Percentiles rank a stretch among this genome's conserved stretches.
phyloP scores from a whole-genome alignment of 23 tunicate genomes.

The Ciona savignyi region DNA sequence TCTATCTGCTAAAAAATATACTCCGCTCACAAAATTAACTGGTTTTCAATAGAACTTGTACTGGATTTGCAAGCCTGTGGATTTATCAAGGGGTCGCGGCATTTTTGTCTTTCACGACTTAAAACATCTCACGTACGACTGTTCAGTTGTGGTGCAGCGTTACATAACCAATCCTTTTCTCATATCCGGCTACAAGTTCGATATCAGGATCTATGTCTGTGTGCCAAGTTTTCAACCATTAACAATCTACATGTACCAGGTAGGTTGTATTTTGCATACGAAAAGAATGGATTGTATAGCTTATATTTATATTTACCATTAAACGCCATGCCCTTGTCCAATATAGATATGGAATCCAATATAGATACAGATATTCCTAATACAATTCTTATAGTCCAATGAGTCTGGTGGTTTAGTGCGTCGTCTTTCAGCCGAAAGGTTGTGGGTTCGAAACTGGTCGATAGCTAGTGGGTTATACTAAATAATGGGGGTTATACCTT shows the following conservation, averaged over 20 bases:
- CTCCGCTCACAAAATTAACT: no score
- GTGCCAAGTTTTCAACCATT: conserved; percentile 87
- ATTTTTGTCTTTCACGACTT: conserved; percentile 81
- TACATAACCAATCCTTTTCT: conserved; percentile 71
- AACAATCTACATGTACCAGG: conserved; percentile 85
- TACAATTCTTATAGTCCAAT: not conserved
- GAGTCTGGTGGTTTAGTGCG: not conserved
- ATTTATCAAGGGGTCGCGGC: conserved; percentile 81
- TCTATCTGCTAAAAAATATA: no score
- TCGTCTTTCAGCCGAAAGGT: no score
- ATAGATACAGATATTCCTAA: not conserved
- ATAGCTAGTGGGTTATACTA: no score
- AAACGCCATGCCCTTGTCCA: no score
- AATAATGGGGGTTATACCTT: no score
- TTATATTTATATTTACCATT: no score
- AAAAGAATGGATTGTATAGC: no score
- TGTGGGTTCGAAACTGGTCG: no score
- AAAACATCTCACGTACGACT: conserved; percentile 77
- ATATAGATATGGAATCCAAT: no score
- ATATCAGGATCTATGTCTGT: conserved; percentile 79
- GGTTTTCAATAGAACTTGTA: conserved; percentile 48
- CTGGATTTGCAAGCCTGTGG: conserved; percentile 94
- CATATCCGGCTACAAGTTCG: conserved; percentile 86
- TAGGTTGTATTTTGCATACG: no score
- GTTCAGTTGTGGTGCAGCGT: conserved; percentile 76